phyloP scores from a whole-genome alignment of 2,888 invertebrate species.

The Xanthia icteritia region DNA sequence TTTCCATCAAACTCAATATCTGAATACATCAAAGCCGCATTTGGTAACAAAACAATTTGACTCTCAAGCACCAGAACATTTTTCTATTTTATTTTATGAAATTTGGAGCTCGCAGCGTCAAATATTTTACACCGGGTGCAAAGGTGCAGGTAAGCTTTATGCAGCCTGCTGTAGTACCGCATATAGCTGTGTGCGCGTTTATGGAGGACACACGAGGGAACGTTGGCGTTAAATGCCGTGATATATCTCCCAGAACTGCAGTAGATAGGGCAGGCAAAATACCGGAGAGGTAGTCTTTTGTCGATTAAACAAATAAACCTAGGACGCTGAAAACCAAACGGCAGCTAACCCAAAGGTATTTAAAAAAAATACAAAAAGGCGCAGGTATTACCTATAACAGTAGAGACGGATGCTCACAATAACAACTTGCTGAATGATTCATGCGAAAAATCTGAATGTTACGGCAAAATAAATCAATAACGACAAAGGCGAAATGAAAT shows the following conservation, averaged over 20 bases:
- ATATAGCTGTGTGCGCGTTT: constrained; percentile 61
- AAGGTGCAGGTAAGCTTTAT: constrained; percentile 71
- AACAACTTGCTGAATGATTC: constrained; percentile 41
- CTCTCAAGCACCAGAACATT: constrained; percentile 42
- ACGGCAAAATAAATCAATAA: constrained; percentile 58
- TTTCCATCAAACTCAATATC: constrained; percentile 19
- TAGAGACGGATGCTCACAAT: constrained; percentile 20
- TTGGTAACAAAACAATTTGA: constrained; percentile 55
- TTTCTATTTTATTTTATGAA: constrained; percentile 65
- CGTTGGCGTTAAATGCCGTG: constrained; percentile 71
- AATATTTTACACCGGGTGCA: constrained; percentile 69
- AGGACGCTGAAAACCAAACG: not conserved
- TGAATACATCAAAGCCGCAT: constrained; percentile 33
- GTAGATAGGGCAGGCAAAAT: constrained; percentile 67
- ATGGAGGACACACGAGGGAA: constrained; percentile 68
- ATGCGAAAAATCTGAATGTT: constrained; percentile 55
- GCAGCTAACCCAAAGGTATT: not conserved
- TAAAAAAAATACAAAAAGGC: not conserved
- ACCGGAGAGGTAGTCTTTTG: constrained; percentile 36
- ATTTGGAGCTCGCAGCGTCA: constrained; percentile 61
- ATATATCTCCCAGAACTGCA: constrained; percentile 73
- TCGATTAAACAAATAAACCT: constrained; percentile 48
- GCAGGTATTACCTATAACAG: not conserved
- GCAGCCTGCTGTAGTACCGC: constrained; percentile 56
- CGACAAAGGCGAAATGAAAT: constrained; percentile 57